A percentile compares a stretch with the other conserved stretches of the same genome.
phyloP scores from a whole-genome alignment of 1,140 invertebrate species.

The Eubasilissa regina region DNA sequence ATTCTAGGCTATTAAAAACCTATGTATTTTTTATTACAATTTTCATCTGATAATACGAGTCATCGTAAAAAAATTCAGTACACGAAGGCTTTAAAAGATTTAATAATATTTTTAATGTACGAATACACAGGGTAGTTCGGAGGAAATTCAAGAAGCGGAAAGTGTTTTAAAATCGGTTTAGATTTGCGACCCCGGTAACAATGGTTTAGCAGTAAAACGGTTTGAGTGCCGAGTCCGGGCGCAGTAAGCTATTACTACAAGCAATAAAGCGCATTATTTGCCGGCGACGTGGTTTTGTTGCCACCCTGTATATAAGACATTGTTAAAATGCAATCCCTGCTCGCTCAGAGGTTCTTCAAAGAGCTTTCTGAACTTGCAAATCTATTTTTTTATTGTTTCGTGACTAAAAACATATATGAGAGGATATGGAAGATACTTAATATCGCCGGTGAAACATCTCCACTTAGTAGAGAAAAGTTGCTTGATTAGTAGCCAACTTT shows the following conservation, averaged over 20 bases:
- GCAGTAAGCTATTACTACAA: conserved; percentile 55
- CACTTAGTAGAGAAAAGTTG: too few species aligned
- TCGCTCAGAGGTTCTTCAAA: conserved; percentile 2
- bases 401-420: too few species aligned
- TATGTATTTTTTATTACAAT: too few species aligned
- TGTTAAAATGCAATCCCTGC: conserved; percentile 43
- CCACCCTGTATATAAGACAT: conserved; percentile 50
- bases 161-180: conserved; percentile 25
- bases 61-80: too few species aligned
- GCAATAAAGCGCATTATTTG: conserved; percentile 60
- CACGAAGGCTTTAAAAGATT: too few species aligned
- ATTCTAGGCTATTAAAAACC: too few species aligned
- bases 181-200: conserved; percentile 28
- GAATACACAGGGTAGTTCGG: not conserved
- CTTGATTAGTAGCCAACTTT: too few species aligned
- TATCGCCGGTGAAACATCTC: too few species aligned
- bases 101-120: too few species aligned
- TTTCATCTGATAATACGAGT: too few species aligned
- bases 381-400: too few species aligned
- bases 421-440: too few species aligned
- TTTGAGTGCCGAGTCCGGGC: conserved; percentile 27
- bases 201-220: conserved; percentile 32
- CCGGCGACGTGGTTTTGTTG: conserved; percentile 52
- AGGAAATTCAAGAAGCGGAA: not conserved
- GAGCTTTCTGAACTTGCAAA: conserved; percentile 14